A percentile compares a stretch with the other conserved stretches of the same genome.
These are phyloP conservation scores for Lycorma delicatula DNA, from an alignment of 1,140 invertebrate species.

Conservation along the genomic window DNA sequence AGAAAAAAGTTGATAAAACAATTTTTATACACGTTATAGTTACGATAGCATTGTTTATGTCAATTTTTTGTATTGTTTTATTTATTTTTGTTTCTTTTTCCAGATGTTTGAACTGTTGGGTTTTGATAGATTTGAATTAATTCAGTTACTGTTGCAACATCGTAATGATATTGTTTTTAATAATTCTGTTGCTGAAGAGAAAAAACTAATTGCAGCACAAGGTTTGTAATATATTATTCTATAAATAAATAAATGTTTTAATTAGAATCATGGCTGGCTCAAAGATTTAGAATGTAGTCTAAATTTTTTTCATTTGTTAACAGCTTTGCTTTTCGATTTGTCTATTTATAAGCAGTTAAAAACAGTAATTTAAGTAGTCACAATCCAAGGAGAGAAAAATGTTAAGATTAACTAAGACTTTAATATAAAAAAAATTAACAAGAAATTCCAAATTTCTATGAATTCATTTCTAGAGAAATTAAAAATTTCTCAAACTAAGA, in stretches of 20 bases:
- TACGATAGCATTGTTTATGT: not conserved
- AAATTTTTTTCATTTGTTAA: not conserved
- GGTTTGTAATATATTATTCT: not conserved
- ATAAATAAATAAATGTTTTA: not conserved
- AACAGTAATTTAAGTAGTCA: not conserved
- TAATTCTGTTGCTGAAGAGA: slow-evolving; percentile 8
- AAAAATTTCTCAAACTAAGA: too few species aligned
- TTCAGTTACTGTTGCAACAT: slow-evolving; percentile 66
- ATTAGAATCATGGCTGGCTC: not conserved
- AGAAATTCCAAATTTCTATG: too few species aligned
- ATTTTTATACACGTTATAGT: not conserved
- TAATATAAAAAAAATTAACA: too few species aligned
- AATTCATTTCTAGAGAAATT: too few species aligned
- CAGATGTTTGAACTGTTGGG: slow-evolving; percentile 77
- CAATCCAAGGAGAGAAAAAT: not conserved
- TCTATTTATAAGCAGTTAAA: too few species aligned
- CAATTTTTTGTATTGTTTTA: slow-evolving; percentile 4
- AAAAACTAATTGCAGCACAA: slow-evolving; percentile 6
- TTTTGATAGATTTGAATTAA: slow-evolving; percentile 79
- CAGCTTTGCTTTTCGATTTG: too few species aligned
- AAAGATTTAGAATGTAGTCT: not conserved
- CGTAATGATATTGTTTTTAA: slow-evolving; percentile 44
- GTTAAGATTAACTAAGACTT: too few species aligned
- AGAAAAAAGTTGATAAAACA: too few species aligned
- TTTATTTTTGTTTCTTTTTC: slow-evolving; percentile 23